These are phyloP conservation scores for Azemiops feae DNA, from an alignment of 2,113 vertebrate genomes.

Conservation along the genomic window DNA sequence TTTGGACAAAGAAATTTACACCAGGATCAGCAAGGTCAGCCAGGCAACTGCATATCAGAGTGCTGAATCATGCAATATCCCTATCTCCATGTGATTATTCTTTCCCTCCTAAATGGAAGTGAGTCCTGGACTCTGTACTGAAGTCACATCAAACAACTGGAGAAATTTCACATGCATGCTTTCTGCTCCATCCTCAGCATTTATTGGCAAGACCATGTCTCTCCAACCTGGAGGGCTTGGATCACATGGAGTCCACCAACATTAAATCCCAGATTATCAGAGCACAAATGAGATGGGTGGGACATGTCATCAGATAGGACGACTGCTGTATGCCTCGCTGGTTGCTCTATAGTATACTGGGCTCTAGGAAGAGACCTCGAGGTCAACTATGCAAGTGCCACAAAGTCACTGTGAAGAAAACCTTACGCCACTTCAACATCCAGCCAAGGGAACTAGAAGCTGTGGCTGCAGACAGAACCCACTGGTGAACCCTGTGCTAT, in stretches of 20 bases:
- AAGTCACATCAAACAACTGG: neutral
- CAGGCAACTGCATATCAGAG: neutral
- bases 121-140: neutral
- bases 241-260: neutral
- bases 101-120: neutral
- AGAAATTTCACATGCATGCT: neutral
- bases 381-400: no score
- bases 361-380: neutral
- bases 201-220: neutral
- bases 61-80: neutral
- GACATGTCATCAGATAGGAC: neutral
- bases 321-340: neutral
- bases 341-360: neutral
- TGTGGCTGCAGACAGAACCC: neutral
- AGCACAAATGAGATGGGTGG: neutral
- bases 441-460: neutral
- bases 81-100: neutral
- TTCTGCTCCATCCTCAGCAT: neutral
- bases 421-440: neutral
- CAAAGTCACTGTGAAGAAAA: neutral
- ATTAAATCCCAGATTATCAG: neutral
- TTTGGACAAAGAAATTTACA: neutral
- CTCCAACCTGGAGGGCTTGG: neutral
- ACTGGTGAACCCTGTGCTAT: neutral
- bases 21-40: neutral